These are phyloP conservation scores for Yponomeuta plumbellus DNA, from an alignment of 2,888 invertebrate genomes.

Conservation along the genomic window DNA sequence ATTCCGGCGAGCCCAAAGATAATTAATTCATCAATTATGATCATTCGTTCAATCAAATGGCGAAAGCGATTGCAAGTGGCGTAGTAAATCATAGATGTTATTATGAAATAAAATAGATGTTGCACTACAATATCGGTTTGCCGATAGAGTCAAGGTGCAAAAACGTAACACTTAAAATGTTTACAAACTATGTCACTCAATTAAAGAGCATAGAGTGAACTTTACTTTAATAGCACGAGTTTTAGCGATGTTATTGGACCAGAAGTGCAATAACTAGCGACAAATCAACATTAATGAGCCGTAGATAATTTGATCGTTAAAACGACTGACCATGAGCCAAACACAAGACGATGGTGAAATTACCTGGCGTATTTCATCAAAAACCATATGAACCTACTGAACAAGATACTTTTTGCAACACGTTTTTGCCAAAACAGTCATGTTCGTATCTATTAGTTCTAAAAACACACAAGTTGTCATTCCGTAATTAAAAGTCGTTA, in stretches of 20 bases:
- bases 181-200: no score
- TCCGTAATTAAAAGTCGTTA: background rate
- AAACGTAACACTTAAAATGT: no score
- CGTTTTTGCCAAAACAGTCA: background rate
- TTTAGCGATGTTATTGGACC: background rate
- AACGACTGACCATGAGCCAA: background rate
- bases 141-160: no score
- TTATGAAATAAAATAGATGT: no score
- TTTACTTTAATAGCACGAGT: no score
- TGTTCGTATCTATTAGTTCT: background rate
- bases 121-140: no score
- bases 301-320: background rate
- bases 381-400: background rate
- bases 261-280: background rate
- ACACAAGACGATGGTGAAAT: background rate
- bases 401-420: background rate
- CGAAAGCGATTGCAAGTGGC: background rate
- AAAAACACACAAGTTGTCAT: background rate
- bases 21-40: background rate
- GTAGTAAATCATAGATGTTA: background rate
- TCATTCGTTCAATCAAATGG: background rate
- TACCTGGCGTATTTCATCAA: background rate
- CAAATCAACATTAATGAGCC: background rate
- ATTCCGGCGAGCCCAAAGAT: background rate
- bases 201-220: no score